Base-by-base conservation (phyloP, 2,797 vertebrate genomes). In the Cichlasoma orientale region DNA sequence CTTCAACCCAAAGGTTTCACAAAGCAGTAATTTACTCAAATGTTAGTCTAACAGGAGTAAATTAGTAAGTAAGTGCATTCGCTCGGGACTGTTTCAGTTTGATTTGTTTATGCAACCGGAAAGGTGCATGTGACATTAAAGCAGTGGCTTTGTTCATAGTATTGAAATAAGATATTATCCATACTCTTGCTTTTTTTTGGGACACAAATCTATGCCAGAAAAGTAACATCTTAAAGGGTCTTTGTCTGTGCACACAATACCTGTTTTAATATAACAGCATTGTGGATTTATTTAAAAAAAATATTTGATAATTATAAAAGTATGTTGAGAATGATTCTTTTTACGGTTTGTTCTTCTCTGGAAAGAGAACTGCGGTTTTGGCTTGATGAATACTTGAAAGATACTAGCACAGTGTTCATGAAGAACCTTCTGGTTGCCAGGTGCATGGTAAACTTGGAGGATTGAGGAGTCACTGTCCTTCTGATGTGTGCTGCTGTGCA, bases 401-500 rank as follows among this genome's bases (percentile, higher is more conserved):
- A 87, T 74, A 77, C 76, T 69, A 66, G 68, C 77, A 14, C 59
- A 78, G 77, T 50, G 54, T 44, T 86, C 50, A 38, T 29, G 38
- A 38, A 33, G 56, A 57, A 57, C 19, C 77, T 66, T 90, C 78
- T 92, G 88, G 82, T 74, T 78, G 78, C 82, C 87, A 84, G 83
- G 90, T 86, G 85, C 80, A 36, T 41, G 18, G 69, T 31, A 38
- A 52, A 47, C 56, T 66, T 29, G 61, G 52, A 83, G 68, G 66
- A 85, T 50, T 72, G 58, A 77, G 85, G 83, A 70, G 56, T 75
- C 71, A 66, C 71, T 79, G 23, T 25, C 78, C 58, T 72, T 73
- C 16, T 4, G 84, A 88, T 89, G 88, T 90, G 83, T 77, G 56
- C 77, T 72, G 81, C 78, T 68, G 79, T 72, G 88, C 87, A 90